Evolutionary conservation across 2,113 vertebrate genomes (phyloP), one percentile per base, ranked within the genome.

Genomic region (Erythrocercus mccallii): DNA sequence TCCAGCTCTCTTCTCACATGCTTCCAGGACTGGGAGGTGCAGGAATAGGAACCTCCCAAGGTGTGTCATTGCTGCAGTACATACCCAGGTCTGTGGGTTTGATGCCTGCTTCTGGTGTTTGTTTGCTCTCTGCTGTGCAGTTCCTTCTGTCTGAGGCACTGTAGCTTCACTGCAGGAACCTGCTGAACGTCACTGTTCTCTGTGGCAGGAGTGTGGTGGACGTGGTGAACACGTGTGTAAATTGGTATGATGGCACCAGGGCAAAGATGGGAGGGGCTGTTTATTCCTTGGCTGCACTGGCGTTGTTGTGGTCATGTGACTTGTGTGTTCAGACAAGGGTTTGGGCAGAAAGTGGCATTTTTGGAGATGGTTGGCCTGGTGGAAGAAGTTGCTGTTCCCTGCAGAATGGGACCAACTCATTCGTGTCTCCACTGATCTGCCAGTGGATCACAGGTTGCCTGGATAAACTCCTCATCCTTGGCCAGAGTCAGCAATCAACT

Each of bases 231-330:
- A 2, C 1, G 2, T 1, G 1, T 35, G 47, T 14, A 13, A 0
- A 0, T 22, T 0, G 0, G 4, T 2, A 1, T 61, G 66, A 53
- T 7, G 14, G n/a, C 28, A 6, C 30, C 19, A 10, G 28, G 72
- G 57, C 10, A 28, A 33, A 38, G 45, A 38, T 45, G 23, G 20
- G 73, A 68, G 48, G 42, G 37, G 17, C 19, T 73, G 23, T 73
- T 81, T 54, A 31, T 72, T 77, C 50, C 25, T 70, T 10, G 4
- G 11, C 73, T 92, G 61, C 11, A 1, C 40, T 11, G 9, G 10
- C 3, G 1, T 27, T 93, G 40, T 40, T 69, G 35, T 0, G 2
- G 23, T 53, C 25, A 20, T 57, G 53, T 7, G 20, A 61, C 14
- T 86, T 0, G 8, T 69, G 7, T 88, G 23, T 65, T 72, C 44